These are phyloP conservation scores for Coptodon rendalli DNA, from an alignment of 2,113 vertebrate species.

Conservation along the genomic window DNA sequence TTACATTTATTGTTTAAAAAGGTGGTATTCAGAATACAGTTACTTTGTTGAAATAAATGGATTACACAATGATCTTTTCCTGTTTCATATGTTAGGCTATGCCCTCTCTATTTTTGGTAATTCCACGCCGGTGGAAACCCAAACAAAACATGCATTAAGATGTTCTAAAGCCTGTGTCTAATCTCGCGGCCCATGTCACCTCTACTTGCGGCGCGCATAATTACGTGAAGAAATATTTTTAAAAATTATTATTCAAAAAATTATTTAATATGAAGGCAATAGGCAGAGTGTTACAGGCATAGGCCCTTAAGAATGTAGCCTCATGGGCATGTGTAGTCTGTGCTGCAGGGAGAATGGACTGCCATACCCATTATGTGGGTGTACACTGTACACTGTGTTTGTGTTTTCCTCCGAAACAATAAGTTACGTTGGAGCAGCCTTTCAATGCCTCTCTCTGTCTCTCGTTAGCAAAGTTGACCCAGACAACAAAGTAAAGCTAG, in stretches of 20 bases:
- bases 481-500: too few relatives aligned
- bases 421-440: too few relatives aligned
- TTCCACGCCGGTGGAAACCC: accelerated
- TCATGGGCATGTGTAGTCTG: too few relatives aligned
- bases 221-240: neutral
- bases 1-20: neutral
- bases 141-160: neutral
- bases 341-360: too few relatives aligned
- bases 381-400: too few relatives aligned
- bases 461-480: too few relatives aligned
- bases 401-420: too few relatives aligned
- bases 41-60: neutral
- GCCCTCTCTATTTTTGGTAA: neutral
- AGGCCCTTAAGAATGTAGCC: neutral
- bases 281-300: neutral
- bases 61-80: neutral
- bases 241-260: neutral
- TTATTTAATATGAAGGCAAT: neutral
- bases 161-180: neutral
- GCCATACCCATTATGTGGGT: too few relatives aligned
- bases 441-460: too few relatives aligned
- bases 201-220: neutral
- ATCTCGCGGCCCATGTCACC: neutral
- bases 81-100: neutral
- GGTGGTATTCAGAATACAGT: neutral